These are phyloP conservation scores for Neomicropteryx cornuta DNA, from an alignment of 1,140 invertebrate species.

Conservation along the genomic window DNA sequence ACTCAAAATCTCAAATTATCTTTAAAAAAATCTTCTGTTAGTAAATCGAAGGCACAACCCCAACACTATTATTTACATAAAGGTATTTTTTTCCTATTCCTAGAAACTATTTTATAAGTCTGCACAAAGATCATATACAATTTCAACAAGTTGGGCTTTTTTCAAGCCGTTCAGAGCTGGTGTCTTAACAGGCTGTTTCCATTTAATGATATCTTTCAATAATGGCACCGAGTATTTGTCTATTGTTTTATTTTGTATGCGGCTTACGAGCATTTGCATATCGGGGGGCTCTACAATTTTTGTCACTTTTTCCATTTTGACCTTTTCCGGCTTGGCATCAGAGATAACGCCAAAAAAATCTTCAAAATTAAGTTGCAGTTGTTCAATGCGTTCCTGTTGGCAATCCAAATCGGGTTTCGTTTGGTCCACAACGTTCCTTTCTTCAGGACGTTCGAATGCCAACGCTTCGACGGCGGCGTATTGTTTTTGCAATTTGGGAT, in stretches of 20 bases:
- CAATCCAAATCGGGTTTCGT: conserved; percentile 10
- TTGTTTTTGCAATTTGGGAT: conserved; percentile 12
- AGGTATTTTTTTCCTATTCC: not conserved
- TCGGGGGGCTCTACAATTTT: conserved; percentile 2
- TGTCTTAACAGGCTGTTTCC: conserved; percentile 3
- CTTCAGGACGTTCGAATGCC: conserved; percentile 8
- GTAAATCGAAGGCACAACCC: not conserved
- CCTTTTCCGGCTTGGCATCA: conserved; percentile 10
- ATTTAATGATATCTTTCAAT: conserved; percentile 13
- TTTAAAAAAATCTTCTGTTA: not conserved
- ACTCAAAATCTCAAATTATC: not conserved
- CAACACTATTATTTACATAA: not conserved
- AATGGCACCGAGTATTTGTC: conserved; percentile 11
- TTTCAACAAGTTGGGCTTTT: conserved; percentile 9
- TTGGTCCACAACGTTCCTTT: conserved; percentile 5
- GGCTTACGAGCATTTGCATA: conserved; percentile 6
- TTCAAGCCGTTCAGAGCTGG: conserved; percentile 11
- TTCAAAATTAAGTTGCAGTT: not conserved
- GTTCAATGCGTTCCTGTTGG: conserved; percentile 7
- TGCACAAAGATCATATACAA: conserved; percentile 8
- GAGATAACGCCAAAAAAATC: conserved; percentile 8
- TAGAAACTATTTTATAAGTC: conserved; percentile 6
- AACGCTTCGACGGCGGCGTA: conserved; percentile 13
- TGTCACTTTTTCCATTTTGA: conserved; percentile 1
- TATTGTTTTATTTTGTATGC: conserved; percentile 4